Conservation (phyloP, 2,113 vertebrate genomes). For the Catharus fuscescens region DNA sequence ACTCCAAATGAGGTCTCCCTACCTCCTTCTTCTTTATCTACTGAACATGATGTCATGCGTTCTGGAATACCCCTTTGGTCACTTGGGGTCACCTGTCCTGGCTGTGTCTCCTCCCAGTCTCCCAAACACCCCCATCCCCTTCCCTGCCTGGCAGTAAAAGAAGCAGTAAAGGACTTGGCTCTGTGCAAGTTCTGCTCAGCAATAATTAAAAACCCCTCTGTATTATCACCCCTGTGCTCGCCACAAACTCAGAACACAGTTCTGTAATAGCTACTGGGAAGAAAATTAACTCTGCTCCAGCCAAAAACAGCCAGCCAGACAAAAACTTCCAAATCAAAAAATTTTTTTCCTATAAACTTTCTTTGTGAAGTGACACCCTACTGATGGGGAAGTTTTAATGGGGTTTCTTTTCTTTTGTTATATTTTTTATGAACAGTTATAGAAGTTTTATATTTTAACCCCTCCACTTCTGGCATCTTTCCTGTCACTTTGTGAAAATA, state of each 20-base stretch:
- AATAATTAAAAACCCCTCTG: accelerated
- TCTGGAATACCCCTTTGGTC: background rate
- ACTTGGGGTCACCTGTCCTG: accelerated
- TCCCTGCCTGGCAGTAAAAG: accelerated
- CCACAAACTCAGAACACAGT: background rate
- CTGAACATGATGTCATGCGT: accelerated
- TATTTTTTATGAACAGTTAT: background rate
- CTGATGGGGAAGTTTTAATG: background rate
- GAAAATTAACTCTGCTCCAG: background rate
- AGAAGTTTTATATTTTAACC: background rate
- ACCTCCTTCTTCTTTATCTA: background rate
- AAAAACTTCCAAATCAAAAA: background rate
- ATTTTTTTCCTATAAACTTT: background rate
- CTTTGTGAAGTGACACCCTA: background rate
- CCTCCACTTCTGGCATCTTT: background rate
- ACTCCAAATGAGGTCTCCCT: too few relatives aligned
- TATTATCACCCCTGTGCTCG: background rate
- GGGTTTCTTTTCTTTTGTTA: background rate
- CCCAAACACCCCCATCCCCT: background rate
- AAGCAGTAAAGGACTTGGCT: background rate
- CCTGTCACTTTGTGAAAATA: background rate
- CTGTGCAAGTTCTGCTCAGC: background rate
- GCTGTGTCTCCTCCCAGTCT: background rate
- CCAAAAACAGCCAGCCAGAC: background rate
- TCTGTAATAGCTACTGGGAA: too few relatives aligned